Conservation (phyloP, 2,113 vertebrate species). For the Gymnocephalus cernua region DNA sequence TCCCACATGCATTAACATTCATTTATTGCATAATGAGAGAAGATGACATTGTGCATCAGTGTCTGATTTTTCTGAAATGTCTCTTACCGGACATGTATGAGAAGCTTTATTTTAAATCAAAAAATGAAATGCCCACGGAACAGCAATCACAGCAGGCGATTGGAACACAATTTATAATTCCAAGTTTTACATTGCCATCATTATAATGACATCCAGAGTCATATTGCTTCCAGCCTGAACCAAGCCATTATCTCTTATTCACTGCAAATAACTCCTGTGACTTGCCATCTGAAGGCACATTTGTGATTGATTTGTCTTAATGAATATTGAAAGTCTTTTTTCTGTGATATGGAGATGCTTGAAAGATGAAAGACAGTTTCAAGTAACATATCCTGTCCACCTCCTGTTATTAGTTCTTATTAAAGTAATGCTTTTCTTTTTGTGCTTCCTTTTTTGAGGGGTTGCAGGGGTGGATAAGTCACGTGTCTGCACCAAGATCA, state of each 20-base stretch:
- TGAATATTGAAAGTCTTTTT: slow-evolving; percentile 28
- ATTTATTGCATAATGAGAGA: slow-evolving; percentile 22
- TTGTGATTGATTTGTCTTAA: slow-evolving; percentile 29
- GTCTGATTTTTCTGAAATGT: background rate
- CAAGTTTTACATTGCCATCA: background rate
- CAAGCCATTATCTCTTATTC: background rate
- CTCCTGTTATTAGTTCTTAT: slow-evolving; percentile 10
- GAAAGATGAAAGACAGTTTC: slow-evolving; percentile 48
- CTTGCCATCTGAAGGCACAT: slow-evolving; percentile 4
- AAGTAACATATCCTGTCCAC: slow-evolving; percentile 12
- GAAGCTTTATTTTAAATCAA: background rate
- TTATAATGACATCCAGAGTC: slow-evolving; percentile 7
- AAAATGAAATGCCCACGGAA: background rate
- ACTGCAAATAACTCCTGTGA: slow-evolving; percentile 3
- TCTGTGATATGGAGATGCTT: slow-evolving; percentile 15
- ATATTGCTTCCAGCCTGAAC: slow-evolving; percentile 5
- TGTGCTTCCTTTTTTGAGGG: background rate
- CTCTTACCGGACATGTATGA: background rate
- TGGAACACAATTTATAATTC: background rate
- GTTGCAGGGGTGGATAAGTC: background rate
- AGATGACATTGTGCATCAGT: slow-evolving; percentile 14
- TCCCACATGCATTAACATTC: slow-evolving; percentile 39
- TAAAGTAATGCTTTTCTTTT: slow-evolving; percentile 28
- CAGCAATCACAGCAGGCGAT: background rate
- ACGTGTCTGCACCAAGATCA: background rate